Base-by-base conservation (phyloP, 2,888 invertebrate genomes). In the Caenorhabditis sp. region DNA sequence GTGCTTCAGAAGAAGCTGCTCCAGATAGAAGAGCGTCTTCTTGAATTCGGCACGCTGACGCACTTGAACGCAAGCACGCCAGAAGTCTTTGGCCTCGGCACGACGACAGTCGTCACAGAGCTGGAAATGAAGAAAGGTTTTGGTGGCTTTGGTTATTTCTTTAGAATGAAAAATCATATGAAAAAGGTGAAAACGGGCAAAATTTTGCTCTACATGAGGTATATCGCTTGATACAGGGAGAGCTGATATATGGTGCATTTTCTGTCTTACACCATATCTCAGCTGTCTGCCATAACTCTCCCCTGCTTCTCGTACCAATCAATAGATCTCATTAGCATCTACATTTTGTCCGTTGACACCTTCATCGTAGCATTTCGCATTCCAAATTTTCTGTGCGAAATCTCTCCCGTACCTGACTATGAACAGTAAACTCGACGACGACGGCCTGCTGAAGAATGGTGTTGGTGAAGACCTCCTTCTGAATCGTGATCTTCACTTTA, bases 51-150 rank as follows among this genome's bases (percentile, higher is more conserved):
- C 95, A 93, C 96, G 90, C 73, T 92, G 92, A 19, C 92, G 89
- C 6, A 88, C 89, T 92, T 94, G 94, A 68, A 95, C 95, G 79
- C 94, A 93, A 38, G 98, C 96, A 90, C 96, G 95, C 99, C 99
- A 99, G 92, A 95, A 99, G 93, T 99, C 96, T 93, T 99, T 97
- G 0, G 98, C 98, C 93, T 99, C 98, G 0, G 95, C 95, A 19
- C 97, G 95, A 93, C 98, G 98, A 93, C 99, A 99, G 80, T 97
- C 96, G 92, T 96, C 96, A 93, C 99, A 99, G 96, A 98, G 97
- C 93, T 97, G 41, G 44, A 85, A 16, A 31, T 58, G 38, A 12
- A 12, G 38, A 38, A 38, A 10, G n/a, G n/a, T n/a, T n/a, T n/a
- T n/a, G n/a, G n/a, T n/a, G n/a, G n/a, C n/a, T n/a, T n/a, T n/a